Evolutionary conservation across 1,140 invertebrate genomes (phyloP).

Genomic region (Solenopsis invicta): DNA sequence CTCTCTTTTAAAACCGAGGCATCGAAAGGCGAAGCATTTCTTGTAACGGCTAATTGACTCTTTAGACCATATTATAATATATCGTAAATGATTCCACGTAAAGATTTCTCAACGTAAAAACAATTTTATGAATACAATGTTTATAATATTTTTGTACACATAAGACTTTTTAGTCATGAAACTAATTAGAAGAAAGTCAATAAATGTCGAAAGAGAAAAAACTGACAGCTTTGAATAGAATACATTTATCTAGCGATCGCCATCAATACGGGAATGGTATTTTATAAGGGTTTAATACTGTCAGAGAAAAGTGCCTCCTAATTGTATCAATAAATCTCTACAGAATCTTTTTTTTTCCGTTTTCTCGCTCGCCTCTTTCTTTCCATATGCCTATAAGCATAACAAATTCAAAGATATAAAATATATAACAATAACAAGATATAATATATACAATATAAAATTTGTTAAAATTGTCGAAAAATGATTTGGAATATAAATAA

Average conservation of each 20-base stretch:
- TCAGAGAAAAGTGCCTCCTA: conserved; percentile 84
- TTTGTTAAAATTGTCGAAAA: not conserved
- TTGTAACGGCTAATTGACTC: conserved; percentile 57
- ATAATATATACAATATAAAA: not conserved
- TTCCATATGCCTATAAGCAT: not conserved
- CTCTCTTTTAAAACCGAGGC: conserved; percentile 63
- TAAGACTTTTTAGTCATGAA: not conserved
- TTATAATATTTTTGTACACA: not conserved
- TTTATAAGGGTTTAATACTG: conserved; percentile 86
- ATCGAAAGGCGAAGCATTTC: conserved; percentile 74
- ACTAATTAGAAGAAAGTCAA: not conserved
- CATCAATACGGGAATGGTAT: conserved; percentile 81
- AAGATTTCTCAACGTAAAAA: conserved; percentile 6
- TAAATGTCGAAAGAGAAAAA: conserved; percentile 39
- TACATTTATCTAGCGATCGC: conserved; percentile 52
- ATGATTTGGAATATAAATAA: conserved; percentile 6
- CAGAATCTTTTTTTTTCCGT: conserved; percentile 67
- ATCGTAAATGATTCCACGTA: not conserved
- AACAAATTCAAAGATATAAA: conserved; percentile 14
- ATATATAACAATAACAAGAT: too few relatives aligned
- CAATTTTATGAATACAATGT: not conserved
- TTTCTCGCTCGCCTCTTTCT: conserved; percentile 40
- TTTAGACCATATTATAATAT: not conserved
- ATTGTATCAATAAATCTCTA: conserved; percentile 86
- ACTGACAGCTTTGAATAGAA: conserved; percentile 40